Conservation (phyloP, 2,888 invertebrate species). For the Dasypogon diadema region DNA sequence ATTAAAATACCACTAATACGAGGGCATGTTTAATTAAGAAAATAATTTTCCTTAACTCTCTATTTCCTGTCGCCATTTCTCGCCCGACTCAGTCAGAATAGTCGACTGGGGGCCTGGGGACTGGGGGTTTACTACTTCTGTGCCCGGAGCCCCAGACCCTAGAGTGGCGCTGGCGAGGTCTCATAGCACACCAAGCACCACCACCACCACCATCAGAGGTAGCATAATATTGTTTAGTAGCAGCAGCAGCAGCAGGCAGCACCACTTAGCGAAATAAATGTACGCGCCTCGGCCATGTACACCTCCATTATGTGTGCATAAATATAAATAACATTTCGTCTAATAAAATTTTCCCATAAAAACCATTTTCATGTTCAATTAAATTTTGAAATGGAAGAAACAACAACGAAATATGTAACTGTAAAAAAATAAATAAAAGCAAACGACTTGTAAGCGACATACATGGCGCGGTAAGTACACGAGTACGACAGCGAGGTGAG, state of each 20-base stretch:
- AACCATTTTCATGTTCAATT: slow-evolving; percentile 53
- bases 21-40: slow-evolving; percentile 59
- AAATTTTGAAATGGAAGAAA: slow-evolving; percentile 47
- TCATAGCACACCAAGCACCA: not conserved
- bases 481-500: not conserved
- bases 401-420: slow-evolving; percentile 23
- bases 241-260: too few relatives aligned
- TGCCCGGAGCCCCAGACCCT: not conserved
- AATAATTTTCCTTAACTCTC: slow-evolving; percentile 59
- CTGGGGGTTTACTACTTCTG: not conserved
- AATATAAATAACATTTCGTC: slow-evolving; percentile 45
- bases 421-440: slow-evolving; percentile 37
- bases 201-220: too few relatives aligned
- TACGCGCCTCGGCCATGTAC: not conserved
- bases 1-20: slow-evolving; percentile 54
- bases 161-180: too few relatives aligned
- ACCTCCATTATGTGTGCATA: slow-evolving; percentile 4
- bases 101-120: not conserved
- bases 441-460: slow-evolving; percentile 4
- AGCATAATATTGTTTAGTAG: too few relatives aligned
- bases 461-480: not conserved
- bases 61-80: slow-evolving; percentile 57
- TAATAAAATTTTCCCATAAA: slow-evolving; percentile 51
- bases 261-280: not conserved
- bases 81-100: not conserved